Evolutionary conservation across 1,140 invertebrate species (phyloP).

Genomic region (Apis laboriosa): DNA sequence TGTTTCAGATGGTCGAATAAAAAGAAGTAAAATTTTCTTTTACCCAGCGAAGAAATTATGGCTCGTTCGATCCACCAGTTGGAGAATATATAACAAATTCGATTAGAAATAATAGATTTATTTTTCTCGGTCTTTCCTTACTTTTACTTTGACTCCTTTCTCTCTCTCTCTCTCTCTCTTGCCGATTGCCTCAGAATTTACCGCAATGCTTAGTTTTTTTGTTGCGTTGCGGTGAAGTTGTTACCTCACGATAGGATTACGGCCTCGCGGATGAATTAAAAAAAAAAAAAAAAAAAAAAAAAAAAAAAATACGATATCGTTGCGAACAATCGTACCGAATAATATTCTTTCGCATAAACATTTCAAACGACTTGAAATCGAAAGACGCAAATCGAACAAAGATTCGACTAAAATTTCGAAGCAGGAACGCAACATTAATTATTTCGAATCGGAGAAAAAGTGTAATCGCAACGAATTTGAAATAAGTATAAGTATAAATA

Average conservation of each 20-base stretch:
- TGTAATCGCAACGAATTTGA: too few relatives aligned
- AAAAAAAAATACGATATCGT: not conserved
- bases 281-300: too few relatives aligned
- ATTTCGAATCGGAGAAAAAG: too few relatives aligned
- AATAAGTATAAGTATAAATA: too few relatives aligned
- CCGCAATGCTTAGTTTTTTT: slow-evolving; percentile 5
- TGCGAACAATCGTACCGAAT: not conserved
- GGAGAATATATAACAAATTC: not conserved
- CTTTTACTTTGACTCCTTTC: not conserved
- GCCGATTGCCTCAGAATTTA: slow-evolving; percentile 7
- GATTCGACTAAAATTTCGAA: too few relatives aligned
- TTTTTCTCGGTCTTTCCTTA: not conserved
- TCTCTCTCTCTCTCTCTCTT: too few relatives aligned
- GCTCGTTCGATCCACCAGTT: not conserved
- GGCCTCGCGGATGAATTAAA: not conserved
- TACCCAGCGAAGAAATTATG: too few relatives aligned
- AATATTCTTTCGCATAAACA: not conserved
- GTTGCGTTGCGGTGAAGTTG: not conserved
- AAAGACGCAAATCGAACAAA: too few relatives aligned
- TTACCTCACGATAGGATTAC: not conserved
- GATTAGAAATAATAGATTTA: not conserved
- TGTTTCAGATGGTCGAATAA: too few relatives aligned
- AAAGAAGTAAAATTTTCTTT: too few relatives aligned
- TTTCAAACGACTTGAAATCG: too few relatives aligned
- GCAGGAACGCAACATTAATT: too few relatives aligned